A percentile compares a stretch with the other conserved stretches of the same genome.
Evolutionary conservation across 2,797 vertebrate genomes (phyloP).

Genomic region (Trichosurus vulpecula): DNA sequence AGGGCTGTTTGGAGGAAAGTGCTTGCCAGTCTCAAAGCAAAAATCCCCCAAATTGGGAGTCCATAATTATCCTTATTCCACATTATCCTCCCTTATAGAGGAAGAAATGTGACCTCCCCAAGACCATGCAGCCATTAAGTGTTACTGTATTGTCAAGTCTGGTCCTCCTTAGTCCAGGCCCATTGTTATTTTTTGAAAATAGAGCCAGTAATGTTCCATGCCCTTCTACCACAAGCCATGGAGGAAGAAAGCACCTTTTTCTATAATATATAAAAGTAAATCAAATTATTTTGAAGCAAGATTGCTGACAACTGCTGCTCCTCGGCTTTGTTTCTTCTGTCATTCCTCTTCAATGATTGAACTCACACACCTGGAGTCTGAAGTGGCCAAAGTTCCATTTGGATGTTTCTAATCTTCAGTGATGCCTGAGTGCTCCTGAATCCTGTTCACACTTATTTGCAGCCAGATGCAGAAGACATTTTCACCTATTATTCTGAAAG

Average conservation of each 20-base stretch:
- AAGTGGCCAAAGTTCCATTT: slow-evolving; percentile 32
- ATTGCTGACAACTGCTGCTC: slow-evolving; percentile 73
- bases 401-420: slow-evolving; percentile 68
- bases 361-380: slow-evolving; percentile 61
- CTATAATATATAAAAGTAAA: slow-evolving; percentile 73
- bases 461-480: slow-evolving; percentile 63
- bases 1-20: not conserved
- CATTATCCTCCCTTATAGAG: not conserved
- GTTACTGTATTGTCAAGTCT: not conserved
- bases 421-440: slow-evolving; percentile 59
- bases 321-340: slow-evolving; percentile 62
- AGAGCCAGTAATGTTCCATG: slow-evolving; percentile 30
- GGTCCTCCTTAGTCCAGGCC: not conserved
- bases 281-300: slow-evolving; percentile 77
- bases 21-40: not conserved
- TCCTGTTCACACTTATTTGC: slow-evolving; percentile 74
- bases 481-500: slow-evolving; percentile 78
- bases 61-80: not conserved
- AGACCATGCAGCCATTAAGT: not conserved
- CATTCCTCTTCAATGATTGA: slow-evolving; percentile 61
- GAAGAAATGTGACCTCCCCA: not conserved
- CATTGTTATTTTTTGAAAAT: slow-evolving; percentile 56
- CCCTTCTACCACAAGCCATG: slow-evolving; percentile 52
- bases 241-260: slow-evolving; percentile 53
- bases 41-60: not conserved